These are phyloP conservation scores for Nothocercus julius DNA, from an alignment of 2,113 vertebrate genomes.

Conservation along the genomic window DNA sequence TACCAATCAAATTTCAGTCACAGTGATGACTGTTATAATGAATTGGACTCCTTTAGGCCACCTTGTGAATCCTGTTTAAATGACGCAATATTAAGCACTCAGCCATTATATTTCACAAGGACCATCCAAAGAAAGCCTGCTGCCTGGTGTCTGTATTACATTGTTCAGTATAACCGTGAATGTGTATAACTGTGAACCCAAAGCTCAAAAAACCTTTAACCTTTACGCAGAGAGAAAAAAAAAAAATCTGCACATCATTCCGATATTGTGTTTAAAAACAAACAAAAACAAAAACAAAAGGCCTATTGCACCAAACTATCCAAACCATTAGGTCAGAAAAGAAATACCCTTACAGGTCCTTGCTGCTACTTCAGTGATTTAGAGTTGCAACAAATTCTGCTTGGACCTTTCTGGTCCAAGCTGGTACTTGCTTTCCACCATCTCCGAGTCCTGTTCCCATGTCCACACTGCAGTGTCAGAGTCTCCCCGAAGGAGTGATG, in stretches of 20 bases:
- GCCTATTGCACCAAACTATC: neutral
- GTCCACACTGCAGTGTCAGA: neutral
- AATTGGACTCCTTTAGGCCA: neutral
- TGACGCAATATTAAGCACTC: neutral
- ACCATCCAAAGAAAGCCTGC: neutral
- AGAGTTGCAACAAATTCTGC: neutral
- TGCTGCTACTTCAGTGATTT: neutral
- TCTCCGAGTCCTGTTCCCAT: neutral
- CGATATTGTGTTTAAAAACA: neutral
- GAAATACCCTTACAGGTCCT: neutral
- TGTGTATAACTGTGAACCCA: neutral
- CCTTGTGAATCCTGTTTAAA: accelerated
- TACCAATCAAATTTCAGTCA: neutral
- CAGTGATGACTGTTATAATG: neutral
- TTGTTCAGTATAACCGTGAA: neutral
- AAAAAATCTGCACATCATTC: neutral
- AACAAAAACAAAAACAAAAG: neutral
- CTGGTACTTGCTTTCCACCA: neutral
- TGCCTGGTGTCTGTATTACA: neutral
- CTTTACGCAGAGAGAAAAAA: neutral
- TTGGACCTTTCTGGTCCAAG: neutral
- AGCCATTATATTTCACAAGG: neutral
- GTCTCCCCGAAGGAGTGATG: neutral
- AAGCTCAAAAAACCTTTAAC: neutral
- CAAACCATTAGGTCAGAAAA: neutral